Conservation (phyloP, 2,797 vertebrate genomes). For the Sebastes paucispinis region DNA sequence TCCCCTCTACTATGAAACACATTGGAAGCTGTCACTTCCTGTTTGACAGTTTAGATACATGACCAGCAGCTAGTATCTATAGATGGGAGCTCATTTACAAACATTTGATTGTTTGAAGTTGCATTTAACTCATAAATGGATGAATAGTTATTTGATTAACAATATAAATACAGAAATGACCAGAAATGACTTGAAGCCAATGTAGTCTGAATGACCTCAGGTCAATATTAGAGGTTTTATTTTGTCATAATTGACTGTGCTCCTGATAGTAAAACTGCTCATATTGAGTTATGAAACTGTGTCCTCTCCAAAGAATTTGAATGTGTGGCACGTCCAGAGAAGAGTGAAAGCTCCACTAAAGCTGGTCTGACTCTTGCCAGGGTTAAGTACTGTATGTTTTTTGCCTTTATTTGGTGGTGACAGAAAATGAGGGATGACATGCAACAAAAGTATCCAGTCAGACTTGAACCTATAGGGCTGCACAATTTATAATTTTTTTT, state of each 20-base stretch:
- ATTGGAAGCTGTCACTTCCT: constrained; percentile 5
- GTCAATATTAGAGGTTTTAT: neutral
- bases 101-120: neutral
- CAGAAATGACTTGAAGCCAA: neutral
- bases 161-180: neutral
- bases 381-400: neutral
- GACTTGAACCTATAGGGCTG: neutral
- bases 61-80: neutral
- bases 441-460: fast-evolving
- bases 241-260: neutral
- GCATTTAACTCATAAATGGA: neutral
- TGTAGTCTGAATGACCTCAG: neutral
- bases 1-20: neutral
- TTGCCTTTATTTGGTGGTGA: neutral
- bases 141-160: neutral
- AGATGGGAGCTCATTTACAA: neutral
- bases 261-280: neutral
- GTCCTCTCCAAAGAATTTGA: neutral
- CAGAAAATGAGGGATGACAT: neutral
- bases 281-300: neutral
- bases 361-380: neutral
- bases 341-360: neutral
- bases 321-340: neutral
- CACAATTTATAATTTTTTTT: neutral
- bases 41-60: neutral